phyloP scores from a whole-genome alignment of 2,888 invertebrate genomes.

The Eilema depressum region DNA sequence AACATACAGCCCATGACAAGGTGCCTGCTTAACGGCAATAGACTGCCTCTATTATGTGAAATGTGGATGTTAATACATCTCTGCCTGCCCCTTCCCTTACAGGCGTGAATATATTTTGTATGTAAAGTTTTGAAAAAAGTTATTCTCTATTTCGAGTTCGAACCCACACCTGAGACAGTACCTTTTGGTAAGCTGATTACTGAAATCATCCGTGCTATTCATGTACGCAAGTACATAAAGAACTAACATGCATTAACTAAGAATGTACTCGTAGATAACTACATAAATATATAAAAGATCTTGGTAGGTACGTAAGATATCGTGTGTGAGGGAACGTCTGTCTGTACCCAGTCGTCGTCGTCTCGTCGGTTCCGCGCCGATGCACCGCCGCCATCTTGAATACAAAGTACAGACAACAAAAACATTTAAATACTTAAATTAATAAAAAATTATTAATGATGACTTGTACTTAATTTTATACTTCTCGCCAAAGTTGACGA shows the following conservation, averaged over 20 bases:
- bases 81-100: too few relatives aligned
- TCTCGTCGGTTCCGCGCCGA: constrained; percentile 66
- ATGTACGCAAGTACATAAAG: background rate
- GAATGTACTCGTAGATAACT: background rate
- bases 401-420: constrained; percentile 60
- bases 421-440: background rate
- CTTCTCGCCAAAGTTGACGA: too few relatives aligned
- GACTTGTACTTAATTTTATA: too few relatives aligned
- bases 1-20: too few relatives aligned
- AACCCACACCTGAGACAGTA: background rate
- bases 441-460: background rate
- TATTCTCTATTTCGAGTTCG: too few relatives aligned
- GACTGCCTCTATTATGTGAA: too few relatives aligned
- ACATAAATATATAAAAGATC: constrained; percentile 7
- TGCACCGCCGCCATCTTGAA: constrained; percentile 73
- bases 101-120: too few relatives aligned
- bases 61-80: too few relatives aligned
- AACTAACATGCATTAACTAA: background rate
- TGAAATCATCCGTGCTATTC: background rate
- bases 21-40: too few relatives aligned
- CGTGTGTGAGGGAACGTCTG: constrained; percentile 42
- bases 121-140: too few relatives aligned
- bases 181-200: background rate
- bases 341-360: constrained; percentile 53
- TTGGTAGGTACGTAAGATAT: constrained; percentile 38